Evolutionary conservation across 2,113 vertebrate species (phyloP), one percentile per base, ranked within the genome.

Genomic region (Tyto alba): DNA sequence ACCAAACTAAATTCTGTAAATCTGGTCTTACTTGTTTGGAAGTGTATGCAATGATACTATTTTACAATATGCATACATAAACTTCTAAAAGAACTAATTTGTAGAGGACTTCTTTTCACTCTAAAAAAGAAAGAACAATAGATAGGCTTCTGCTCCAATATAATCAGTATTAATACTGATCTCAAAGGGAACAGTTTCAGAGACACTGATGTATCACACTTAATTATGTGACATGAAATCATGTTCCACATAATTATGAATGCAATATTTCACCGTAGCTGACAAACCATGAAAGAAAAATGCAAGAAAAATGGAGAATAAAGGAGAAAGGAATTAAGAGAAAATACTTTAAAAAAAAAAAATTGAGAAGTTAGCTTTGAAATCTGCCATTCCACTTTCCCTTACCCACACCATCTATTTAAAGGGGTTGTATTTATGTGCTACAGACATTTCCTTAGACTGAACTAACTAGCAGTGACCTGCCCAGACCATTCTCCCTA

Each of bases 241-340:
- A 26, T 63, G 88, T 66, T 93, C 85, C 56, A 62, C 67, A 21
- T 85, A 94, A 96, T 95, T 88, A 96, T 23, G 29, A 93, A 88
- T 29, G 41, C 52, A 78, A 22, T 88, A 94, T 36, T 73, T 91
- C 67, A 91, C 45, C 62, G 67, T n/a, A 85, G 63, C 45, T 89
- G 89, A 71, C 62, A 91, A 95, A 85, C 23, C n/a, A 30, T 38
- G 27, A 64, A 85, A 76, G 43, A 91, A 87, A 95, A 90, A 90
- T 22, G 56, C 47, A 94, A 77, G 41, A 64, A 83, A 95, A 83
- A 73, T 13, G 6, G 36, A 90, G 26, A 89, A 64, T 38, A 73
- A 55, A 45, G 15, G 29, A 56, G 40, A 91, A 73, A 69, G 11
- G 19, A 73, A 76, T 27, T 19, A 82, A 77, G 18, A 84, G 6